These are phyloP conservation scores for Ectemnius continuus DNA, from an alignment of 2,888 invertebrate genomes.

Conservation along the genomic window DNA sequence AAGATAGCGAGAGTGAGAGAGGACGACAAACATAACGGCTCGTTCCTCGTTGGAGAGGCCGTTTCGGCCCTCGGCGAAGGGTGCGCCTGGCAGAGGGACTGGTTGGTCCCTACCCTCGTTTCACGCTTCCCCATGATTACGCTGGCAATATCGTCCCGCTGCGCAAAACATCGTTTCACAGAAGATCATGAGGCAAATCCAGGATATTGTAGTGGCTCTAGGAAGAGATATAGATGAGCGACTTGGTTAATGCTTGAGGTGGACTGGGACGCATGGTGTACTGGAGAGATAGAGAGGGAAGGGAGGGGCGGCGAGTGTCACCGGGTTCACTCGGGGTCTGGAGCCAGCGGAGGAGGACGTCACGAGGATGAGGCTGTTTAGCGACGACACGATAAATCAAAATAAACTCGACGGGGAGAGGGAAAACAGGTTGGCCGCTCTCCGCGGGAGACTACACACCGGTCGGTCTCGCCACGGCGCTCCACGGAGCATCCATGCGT, in stretches of 20 bases:
- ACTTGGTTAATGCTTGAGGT: too few species aligned
- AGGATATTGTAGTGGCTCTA: too few species aligned
- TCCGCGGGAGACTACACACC: constrained; percentile 66
- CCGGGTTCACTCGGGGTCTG: constrained; percentile 3
- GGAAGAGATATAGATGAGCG: too few species aligned
- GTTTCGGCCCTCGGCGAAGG: neutral
- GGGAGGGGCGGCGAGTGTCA: constrained; percentile 3
- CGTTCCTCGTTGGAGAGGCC: neutral
- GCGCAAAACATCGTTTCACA: neutral
- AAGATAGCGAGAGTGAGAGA: neutral
- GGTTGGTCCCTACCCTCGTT: neutral
- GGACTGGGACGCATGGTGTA: too few species aligned
- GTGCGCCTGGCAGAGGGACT: neutral
- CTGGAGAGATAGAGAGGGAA: constrained; percentile 2
- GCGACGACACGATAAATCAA: constrained; percentile 74
- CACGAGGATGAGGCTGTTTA: constrained; percentile 75
- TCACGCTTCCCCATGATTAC: constrained; percentile 7
- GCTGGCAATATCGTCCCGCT: neutral
- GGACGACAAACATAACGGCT: constrained; percentile 1
- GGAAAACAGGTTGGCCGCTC: constrained; percentile 70
- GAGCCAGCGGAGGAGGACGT: constrained; percentile 47
- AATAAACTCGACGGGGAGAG: constrained; percentile 66
- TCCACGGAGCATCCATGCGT: neutral
- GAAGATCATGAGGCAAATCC: too few species aligned
- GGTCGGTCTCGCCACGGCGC: constrained; percentile 37